Base-by-base conservation (phyloP, 2,113 vertebrate species). In the Heptranchias perlo region DNA sequence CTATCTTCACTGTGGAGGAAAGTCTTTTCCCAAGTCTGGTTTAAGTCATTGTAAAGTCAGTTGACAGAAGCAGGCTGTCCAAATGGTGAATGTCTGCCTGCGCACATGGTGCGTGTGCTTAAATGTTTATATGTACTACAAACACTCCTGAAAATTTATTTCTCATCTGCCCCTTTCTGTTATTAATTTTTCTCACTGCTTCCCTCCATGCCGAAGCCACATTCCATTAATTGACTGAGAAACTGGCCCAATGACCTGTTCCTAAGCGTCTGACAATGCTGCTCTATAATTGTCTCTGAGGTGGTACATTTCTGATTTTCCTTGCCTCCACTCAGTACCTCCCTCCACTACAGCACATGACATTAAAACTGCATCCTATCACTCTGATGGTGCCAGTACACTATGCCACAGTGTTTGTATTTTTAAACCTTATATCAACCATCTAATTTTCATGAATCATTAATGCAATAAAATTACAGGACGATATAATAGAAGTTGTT, bases 21-120 rank as follows among this genome's bases (percentile, higher is more conserved):
- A n/a, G 54, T 35, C 89, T 93, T 93, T 93, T 62, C 35, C 89
- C 58, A 35, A 62, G 35, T 93, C 89, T 93, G 89, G 89, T n/a
- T 62, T 93, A 62, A 93, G 54, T 93, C 89, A 62, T 35, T 58
- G 11, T 89, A 35, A 89, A 54, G 23, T 54, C 7, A 25, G 18
- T 21, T 93, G 89, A 62, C 89, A 62, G 58, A 93, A 62, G 54
- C n/a, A 62, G n/a, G 21, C 89, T 62, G 54, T 14, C 78, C 58
- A 92, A 92, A 92, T 92, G 89, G 35, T 62, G 58, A 93, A 62
- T 93, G 61, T 62, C 35, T 93, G 58, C 58, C n/a, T 64, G n/a
- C 18, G 2, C 61, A 39, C 58, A 62, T 62, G 35, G 58, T 64
- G 35, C n/a, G 35, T 61, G 54, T 92, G n/a, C 35, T 35, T 64